phyloP scores from a whole-genome alignment of 2,113 vertebrate species.

The Machaerirhynchus nigripectus region DNA sequence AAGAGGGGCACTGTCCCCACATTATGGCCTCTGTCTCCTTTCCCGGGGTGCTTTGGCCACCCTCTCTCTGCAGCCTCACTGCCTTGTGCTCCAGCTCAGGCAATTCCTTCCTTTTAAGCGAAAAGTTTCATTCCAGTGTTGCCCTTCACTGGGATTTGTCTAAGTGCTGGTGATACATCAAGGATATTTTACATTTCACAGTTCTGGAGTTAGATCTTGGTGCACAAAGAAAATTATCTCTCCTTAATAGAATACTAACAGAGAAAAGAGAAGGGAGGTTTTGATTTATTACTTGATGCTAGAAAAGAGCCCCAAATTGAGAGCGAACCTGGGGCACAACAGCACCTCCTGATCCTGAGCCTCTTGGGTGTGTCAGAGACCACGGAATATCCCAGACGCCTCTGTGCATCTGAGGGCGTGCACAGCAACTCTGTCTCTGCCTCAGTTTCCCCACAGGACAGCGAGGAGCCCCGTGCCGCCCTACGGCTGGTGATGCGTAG shows the following conservation, averaged over 20 bases:
- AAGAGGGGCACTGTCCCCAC: background rate
- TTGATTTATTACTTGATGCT: accelerated
- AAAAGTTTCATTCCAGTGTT: background rate
- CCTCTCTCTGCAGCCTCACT: background rate
- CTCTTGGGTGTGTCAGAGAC: background rate
- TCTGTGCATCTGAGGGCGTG: accelerated
- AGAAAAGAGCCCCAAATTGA: background rate
- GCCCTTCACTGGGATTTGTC: background rate
- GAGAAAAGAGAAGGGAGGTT: background rate
- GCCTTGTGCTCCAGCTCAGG: background rate
- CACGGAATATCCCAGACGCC: accelerated
- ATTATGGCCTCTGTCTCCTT: background rate
- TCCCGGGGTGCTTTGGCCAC: background rate
- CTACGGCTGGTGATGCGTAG: background rate
- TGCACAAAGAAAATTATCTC: background rate
- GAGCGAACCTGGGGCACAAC: background rate
- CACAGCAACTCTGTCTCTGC: background rate
- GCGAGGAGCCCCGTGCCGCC: background rate
- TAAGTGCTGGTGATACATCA: background rate
- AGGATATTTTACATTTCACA: background rate
- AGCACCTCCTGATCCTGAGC: background rate
- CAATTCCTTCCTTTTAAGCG: background rate
- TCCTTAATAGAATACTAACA: background rate
- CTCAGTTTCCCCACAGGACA: background rate
- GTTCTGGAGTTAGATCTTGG: background rate